Evolutionary conservation across 2,888 invertebrate species (phyloP), one percentile per base, ranked within the genome.

Genomic region (Subacronicta megacephala): DNA sequence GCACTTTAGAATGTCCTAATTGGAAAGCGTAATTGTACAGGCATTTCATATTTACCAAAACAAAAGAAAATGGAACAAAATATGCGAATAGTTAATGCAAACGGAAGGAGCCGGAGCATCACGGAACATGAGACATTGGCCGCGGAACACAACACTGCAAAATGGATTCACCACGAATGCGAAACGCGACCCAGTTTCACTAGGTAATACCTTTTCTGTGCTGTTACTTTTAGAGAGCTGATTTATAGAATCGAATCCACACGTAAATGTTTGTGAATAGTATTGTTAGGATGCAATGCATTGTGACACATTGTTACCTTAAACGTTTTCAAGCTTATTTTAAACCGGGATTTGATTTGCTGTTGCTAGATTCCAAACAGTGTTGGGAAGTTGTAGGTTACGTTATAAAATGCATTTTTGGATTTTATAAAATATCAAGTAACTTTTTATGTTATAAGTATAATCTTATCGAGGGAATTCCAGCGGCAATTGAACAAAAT

Each of bases 141-240:
- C 57, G 52, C 61, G 47, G 54, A 72, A 75, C 72, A 76, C 69
- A 70, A 71, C 73, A 60, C 76, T 72, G 77, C 80, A 80, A 82
- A 88, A 84, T 86, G 82, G 80, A 89, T 87, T 83, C 78, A 78
- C 77, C 72, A 68, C 80, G 82, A 81, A 84, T 80, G 78, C 78
- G 80, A 83, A 84, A 79, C 80, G 70, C 82, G 87, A 85, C 89
- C 89, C 70, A 88, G 80, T 84, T 89, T 77, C 75, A 67, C 75
- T 77, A n/a, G n/a, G n/a, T n/a, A 74, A 71, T 76, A 80, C 75
- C 75, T 76, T 73, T 77, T 68, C 70, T 62, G 67, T 72, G 65
- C 68, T 67, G 61, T 68, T 62, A 68, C 59, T 65, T 73, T 66
- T 60, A 65, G 57, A 75, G 62, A 65, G 57, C 65, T 72, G 72